Evolutionary conservation across 2,888 invertebrate genomes (phyloP), one percentile per base, ranked within the genome.

Genomic region (Lycaena phlaeas): DNA sequence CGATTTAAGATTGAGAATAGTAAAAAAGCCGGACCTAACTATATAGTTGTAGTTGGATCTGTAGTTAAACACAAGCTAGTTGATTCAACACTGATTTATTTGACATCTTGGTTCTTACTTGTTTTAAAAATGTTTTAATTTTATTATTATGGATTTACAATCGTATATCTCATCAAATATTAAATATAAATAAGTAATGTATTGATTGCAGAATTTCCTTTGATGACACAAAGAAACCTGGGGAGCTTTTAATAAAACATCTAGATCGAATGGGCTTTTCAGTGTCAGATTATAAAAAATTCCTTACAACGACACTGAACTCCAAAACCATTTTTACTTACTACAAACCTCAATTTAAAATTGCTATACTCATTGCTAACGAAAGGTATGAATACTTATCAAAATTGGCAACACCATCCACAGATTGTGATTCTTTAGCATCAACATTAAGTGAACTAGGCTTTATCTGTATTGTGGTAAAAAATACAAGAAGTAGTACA

Each of bases 291-390:
- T 84, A 66, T 38, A 59, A 51, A 40, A 47, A 65, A 18, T 55
- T 68, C 25, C 10, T 77, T 1, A 41, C 51, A 0, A 54, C 59
- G 11, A 62, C 66, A 3, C 38, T 53, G 1, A 56, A 56, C 6
- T 51, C 54, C 2, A 68, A 66, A 57, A 56, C 63, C 0, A 57
- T 68, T n/a, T 45, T 52, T 1, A 68, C 65, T n/a, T 76, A 64
- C 38, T 77, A 75, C 47, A 64, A 54, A 39, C 82, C 79, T 1
- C 54, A 62, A 27, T 50, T 71, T 1, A 85, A 85, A 62, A 58
- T 85, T 11, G 85, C 85, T 1, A 66, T 85, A 40, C 56, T 85
- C 0, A 68, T 85, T 39, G 82, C 74, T 0, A 85, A 85, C 47
- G 70, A 81, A 18, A 72, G 67, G 51, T 85, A 85, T 44, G 49